Evolutionary conservation across 23 tunicate genomes (phyloP), one percentile per base, ranked within the genome.

Genomic region (Halocynthia roretzi): DNA sequence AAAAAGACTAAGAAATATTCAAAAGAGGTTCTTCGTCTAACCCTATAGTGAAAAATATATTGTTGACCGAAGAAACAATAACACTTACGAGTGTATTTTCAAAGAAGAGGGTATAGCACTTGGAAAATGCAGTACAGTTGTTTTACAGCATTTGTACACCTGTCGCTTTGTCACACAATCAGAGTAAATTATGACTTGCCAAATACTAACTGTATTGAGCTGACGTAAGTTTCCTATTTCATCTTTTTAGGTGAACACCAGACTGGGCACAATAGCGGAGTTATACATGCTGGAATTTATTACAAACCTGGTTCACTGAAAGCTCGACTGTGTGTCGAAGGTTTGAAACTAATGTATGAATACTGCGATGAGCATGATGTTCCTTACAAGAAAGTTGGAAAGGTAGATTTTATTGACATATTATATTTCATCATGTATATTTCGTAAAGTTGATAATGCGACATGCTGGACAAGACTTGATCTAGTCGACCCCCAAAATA

Each of bases 251-350:
- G 91, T 61, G 64, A 62, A 7, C 98, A 92, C 64, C 98, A 92
- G 67, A 92, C 82, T 65, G 98, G 98, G 5, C 92, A 92, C 75
- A 92, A 92, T 72, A 92, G 98, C 70, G 99, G 99, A 8, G 99
- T 94, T 9, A 88, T 94, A 5, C 99, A 94, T 72, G 99, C 99
- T 81, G 99, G 99, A 7, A 94, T 94, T 8, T 94, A 94, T 76
- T 94, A 94, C 81, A 88, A 51, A 78, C 99, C 99, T 48, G 99
- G 99, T 8, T 81, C 95, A 5, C 61, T 94, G 22, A 94, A 88
- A 72, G 99, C 99, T 14, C 87, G 83, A 57, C 82, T 94, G 7
- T 94, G 99, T 72, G 99, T 94, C 0, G 82, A 94, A 88, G 99
- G 99, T 53, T 53, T 94, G 51, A 67, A 89, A 68, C 50, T 94